phyloP scores from a whole-genome alignment of 2,888 invertebrate genomes.

The Graphium colonna region DNA sequence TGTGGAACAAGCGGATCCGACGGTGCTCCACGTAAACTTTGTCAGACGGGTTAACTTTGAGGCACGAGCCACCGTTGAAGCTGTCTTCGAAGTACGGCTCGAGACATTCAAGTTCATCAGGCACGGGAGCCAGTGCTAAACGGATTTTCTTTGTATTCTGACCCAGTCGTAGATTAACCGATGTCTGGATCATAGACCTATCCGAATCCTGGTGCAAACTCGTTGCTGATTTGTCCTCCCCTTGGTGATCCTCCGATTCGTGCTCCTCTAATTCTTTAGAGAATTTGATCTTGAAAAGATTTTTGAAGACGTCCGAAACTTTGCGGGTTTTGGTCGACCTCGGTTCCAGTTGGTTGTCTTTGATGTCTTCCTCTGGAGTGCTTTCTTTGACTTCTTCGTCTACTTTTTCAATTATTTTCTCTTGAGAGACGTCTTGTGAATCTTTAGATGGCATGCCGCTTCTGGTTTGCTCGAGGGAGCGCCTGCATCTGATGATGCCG shows the following conservation, averaged over 20 bases:
- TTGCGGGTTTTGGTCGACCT: constrained; percentile 18
- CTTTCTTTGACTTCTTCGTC: background rate
- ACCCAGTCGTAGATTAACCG: constrained; percentile 42
- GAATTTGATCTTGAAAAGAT: constrained; percentile 28
- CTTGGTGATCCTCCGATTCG: constrained; percentile 7
- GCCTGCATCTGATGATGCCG: constrained; percentile 40
- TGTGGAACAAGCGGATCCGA: constrained; percentile 50
- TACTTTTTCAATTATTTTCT: background rate
- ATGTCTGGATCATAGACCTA: constrained; percentile 38
- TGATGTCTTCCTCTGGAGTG: background rate
- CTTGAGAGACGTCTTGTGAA: background rate
- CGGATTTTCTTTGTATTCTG: constrained; percentile 29
- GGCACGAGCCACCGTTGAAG: constrained; percentile 75
- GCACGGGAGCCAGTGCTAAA: constrained; percentile 40
- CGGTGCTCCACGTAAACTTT: constrained; percentile 36
- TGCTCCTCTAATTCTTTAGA: constrained; percentile 11
- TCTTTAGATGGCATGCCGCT: constrained; percentile 5
- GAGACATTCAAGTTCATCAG: constrained; percentile 52
- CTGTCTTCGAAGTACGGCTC: constrained; percentile 59
- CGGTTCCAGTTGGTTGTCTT: background rate
- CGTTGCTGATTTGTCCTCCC: background rate
- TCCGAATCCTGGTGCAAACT: background rate
- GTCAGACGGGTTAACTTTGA: constrained; percentile 64
- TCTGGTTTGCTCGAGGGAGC: constrained; percentile 30
- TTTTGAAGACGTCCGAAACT: constrained; percentile 33